Evolutionary conservation across 2,113 vertebrate species (phyloP).

Genomic region (Rostratula benghalensis): DNA sequence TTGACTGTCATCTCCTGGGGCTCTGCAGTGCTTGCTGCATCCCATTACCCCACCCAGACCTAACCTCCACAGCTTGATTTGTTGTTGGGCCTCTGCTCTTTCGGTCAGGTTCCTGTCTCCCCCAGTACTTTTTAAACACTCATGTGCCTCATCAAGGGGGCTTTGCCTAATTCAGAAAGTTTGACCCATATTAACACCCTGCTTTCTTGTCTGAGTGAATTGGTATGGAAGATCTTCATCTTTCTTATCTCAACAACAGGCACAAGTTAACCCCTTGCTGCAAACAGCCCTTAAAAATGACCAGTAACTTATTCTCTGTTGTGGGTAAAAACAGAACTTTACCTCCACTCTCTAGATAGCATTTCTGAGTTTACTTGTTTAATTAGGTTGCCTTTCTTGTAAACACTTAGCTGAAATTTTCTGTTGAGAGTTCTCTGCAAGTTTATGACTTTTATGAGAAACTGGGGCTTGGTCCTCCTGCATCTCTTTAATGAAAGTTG

Average conservation of each 20-base stretch:
- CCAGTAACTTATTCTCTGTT: neutral
- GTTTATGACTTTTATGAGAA: neutral
- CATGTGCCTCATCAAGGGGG: neutral
- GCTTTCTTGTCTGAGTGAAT: neutral
- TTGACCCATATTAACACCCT: neutral
- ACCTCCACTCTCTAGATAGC: neutral
- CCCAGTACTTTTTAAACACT: neutral
- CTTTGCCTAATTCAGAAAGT: neutral
- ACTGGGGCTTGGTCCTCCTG: neutral
- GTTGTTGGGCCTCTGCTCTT: neutral
- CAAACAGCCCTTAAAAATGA: neutral
- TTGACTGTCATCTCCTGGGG: neutral
- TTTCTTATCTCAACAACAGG: neutral
- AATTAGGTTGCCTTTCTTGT: neutral
- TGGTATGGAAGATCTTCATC: neutral
- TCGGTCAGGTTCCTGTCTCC: neutral
- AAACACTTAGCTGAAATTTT: neutral
- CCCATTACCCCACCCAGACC: accelerated
- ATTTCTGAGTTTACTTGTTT: neutral
- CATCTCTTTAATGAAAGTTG: neutral
- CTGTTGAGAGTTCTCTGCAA: neutral
- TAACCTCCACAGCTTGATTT: neutral
- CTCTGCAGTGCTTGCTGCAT: neutral
- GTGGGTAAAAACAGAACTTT: neutral
- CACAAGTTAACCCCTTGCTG: neutral